Evolutionary conservation across 2,888 invertebrate genomes (phyloP), one percentile per base, ranked within the genome.

Genomic region (Amphipyra tragopoginis): DNA sequence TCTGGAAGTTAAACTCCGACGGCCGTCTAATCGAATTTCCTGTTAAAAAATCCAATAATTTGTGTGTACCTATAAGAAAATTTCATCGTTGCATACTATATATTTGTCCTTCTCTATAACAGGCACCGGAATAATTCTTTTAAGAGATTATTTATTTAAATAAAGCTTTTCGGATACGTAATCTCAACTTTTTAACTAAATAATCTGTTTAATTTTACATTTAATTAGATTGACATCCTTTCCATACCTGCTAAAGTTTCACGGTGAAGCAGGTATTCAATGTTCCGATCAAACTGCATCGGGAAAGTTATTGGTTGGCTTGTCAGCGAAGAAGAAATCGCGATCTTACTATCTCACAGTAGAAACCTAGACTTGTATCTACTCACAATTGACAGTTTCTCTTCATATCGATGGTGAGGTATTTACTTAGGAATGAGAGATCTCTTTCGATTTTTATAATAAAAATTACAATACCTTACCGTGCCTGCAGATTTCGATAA

Each of bases 291-390:
- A 33, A 59, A 21, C 45, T 42, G 42, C 54, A 45, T 47, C 29
- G 55, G 42, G 75, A 77, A 77, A 76, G 78, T 74, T 64, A 44
- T 39, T 44, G 58, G 50, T 34, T 29, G n/a, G 43, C 26, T 43
- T 7, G 56, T 44, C 38, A 14, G 55, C 44, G 58, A 55, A n/a
- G n/a, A n/a, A n/a, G n/a, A n/a, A 51, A 59, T 55, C 56, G 15
- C 34, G 50, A 59, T 59, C 44, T 61, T 56, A 65, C 21, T 21
- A 2, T 21, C 58, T 45, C 40, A 26, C 9, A 36, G 6, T 65
- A 72, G 53, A 61, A 68, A 72, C 63, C 72, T 56, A 47, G 72
- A 54, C 49, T 48, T 49, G 53, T 21, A 39, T 15, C 7, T 40
- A 45, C 45, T 26, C 8, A 34, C n/a, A 42, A 45, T 47, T 51